Evolutionary conservation across 2,888 invertebrate species (phyloP).

Genomic region (Mylabris sibirica): DNA sequence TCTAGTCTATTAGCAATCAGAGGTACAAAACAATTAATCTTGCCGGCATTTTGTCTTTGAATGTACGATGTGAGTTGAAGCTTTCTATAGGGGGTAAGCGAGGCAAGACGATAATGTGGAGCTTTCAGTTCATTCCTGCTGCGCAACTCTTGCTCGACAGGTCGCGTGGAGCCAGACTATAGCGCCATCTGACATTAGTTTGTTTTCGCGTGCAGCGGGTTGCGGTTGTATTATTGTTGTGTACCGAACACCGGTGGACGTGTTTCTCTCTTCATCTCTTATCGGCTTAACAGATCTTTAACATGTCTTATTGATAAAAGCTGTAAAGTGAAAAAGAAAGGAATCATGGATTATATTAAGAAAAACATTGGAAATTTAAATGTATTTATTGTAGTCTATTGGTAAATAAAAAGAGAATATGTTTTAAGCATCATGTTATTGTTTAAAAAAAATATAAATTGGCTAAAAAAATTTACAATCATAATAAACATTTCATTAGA

Average conservation of each 20-base stretch:
- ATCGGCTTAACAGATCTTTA: neutral
- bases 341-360: slow-evolving; percentile 1
- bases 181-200: slow-evolving; percentile 53
- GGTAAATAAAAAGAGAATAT: neutral
- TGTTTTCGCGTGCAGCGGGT: slow-evolving; percentile 43
- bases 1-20: slow-evolving; percentile 39
- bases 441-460: neutral
- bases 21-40: slow-evolving; percentile 41
- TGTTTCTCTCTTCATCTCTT: slow-evolving; percentile 14
- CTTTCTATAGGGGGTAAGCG: slow-evolving; percentile 16
- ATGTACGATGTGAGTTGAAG: slow-evolving; percentile 40
- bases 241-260: slow-evolving; percentile 31
- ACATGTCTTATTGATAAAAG: neutral
- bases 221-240: slow-evolving; percentile 46
- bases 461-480: neutral
- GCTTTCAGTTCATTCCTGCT: slow-evolving; percentile 33
- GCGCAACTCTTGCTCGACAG: slow-evolving; percentile 48
- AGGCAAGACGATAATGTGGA: slow-evolving; percentile 1
- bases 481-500: neutral
- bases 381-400: neutral
- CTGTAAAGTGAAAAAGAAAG: neutral
- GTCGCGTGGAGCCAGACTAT: slow-evolving; percentile 47
- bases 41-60: slow-evolving; percentile 40
- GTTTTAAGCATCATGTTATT: neutral
- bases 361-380: neutral